Evolutionary conservation across 2,888 invertebrate species (phyloP).

Genomic region (Chydorus sphaericus): DNA sequence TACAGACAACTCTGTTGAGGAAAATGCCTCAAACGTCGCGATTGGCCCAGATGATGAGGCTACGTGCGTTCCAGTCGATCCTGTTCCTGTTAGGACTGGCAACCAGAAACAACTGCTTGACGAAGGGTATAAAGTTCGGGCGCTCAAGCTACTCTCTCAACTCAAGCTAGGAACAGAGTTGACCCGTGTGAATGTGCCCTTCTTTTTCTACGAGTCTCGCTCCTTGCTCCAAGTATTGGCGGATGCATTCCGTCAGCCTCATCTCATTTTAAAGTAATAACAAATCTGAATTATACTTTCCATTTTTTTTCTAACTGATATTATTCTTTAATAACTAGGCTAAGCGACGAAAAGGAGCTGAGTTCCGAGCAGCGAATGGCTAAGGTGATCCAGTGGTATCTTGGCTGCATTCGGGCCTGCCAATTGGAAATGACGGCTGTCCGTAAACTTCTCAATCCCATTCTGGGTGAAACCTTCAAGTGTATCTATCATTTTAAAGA

Average conservation of each 20-base stretch:
- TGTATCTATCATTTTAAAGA: conserved; percentile 31
- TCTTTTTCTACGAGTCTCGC: conserved; percentile 33
- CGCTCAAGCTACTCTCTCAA: conserved; percentile 34
- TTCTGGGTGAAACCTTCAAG: conserved; percentile 37
- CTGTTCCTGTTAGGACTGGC: not conserved
- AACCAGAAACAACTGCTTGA: not conserved
- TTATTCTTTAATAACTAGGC: not conserved
- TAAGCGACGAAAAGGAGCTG: too few relatives aligned
- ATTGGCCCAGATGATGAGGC: not conserved
- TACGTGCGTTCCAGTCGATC: not conserved
- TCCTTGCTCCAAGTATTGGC: conserved; percentile 37
- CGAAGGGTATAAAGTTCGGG: conserved; percentile 29
- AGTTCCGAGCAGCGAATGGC: conserved; percentile 30
- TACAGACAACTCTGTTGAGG: too few relatives aligned
- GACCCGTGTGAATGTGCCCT: conserved; percentile 33
- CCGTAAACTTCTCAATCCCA: conserved; percentile 39
- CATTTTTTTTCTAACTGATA: not conserved
- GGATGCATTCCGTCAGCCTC: conserved; percentile 35
- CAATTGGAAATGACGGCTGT: conserved; percentile 21
- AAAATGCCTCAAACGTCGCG: too few relatives aligned
- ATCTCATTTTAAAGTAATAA: conserved; percentile 30
- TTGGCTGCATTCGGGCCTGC: conserved; percentile 31
- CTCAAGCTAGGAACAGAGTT: conserved; percentile 37
- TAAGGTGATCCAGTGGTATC: conserved; percentile 34
- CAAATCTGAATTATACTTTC: conserved; percentile 9